phyloP scores from a whole-genome alignment of 2,888 invertebrate species.

The Xanthorhoe spadicearia region DNA sequence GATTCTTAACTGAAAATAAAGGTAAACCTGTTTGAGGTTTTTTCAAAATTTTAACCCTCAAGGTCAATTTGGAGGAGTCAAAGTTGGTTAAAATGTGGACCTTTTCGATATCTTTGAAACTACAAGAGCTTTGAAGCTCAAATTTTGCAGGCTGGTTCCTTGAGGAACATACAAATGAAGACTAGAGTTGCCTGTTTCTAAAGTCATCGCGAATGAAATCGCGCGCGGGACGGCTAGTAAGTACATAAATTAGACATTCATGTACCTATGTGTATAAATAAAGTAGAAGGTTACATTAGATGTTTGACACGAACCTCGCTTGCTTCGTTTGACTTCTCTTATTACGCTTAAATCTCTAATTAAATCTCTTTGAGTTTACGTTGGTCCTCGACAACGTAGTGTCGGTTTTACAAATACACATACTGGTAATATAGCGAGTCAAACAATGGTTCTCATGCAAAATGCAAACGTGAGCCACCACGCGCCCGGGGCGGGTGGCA shows the following conservation, averaged over 20 bases:
- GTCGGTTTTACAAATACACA: slow-evolving; percentile 30
- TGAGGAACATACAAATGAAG: too few species aligned
- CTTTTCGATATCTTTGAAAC: too few species aligned
- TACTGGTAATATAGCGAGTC: slow-evolving; percentile 45
- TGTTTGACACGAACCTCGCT: slow-evolving; percentile 31
- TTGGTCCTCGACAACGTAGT: slow-evolving; percentile 30
- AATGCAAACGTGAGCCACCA: slow-evolving; percentile 65
- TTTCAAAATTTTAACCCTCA: too few species aligned
- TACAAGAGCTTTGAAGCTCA: too few species aligned
- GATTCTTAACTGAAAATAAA: too few species aligned
- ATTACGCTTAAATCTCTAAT: slow-evolving; percentile 37
- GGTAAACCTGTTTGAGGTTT: too few species aligned
- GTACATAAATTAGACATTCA: slow-evolving; percentile 17
- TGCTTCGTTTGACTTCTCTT: slow-evolving; percentile 33
- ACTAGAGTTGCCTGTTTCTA: too few species aligned
- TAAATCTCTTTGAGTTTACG: slow-evolving; percentile 38
- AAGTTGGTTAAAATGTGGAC: too few species aligned
- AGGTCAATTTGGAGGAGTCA: too few species aligned
- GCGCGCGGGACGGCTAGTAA: too few species aligned
- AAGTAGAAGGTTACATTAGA: slow-evolving; percentile 32
- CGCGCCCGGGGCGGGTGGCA: slow-evolving; percentile 52
- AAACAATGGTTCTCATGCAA: slow-evolving; percentile 73
- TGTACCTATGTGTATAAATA: slow-evolving; percentile 19
- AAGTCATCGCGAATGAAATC: too few species aligned
- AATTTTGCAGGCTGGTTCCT: too few species aligned